Percentiles rank a stretch among this genome's conserved stretches.
phyloP scores from a whole-genome alignment of 2,888 invertebrate genomes.

The Tortrix viridana region DNA sequence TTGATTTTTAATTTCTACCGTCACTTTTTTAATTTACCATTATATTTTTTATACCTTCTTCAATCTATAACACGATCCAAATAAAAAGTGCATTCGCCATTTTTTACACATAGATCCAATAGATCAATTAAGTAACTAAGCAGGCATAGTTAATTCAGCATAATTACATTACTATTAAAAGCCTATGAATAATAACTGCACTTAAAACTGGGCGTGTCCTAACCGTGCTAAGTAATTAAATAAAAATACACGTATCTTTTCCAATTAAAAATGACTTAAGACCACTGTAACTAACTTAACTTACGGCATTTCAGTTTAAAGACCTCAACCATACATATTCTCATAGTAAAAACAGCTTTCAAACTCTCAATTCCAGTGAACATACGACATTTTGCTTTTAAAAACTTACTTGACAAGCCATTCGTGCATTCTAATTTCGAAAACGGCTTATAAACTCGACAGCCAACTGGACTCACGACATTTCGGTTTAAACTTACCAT shows the following conservation, averaged over 20 bases:
- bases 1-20: not conserved
- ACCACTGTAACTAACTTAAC: not conserved
- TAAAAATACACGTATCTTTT: constrained; percentile 27
- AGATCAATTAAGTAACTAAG: constrained; percentile 15
- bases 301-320: not conserved
- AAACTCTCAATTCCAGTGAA: not conserved
- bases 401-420: no score
- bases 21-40: not conserved
- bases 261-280: constrained; percentile 5
- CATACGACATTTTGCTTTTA: constrained; percentile 5
- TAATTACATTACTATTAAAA: constrained; percentile 33
- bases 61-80: not conserved
- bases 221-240: constrained; percentile 36
- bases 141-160: constrained; percentile 18
- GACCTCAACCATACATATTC: no score
- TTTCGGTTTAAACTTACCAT: no score
- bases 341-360: constrained; percentile 6
- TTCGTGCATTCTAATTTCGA: no score
- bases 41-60: not conserved
- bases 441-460: no score
- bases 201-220: constrained; percentile 31
- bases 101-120: not conserved
- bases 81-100: no score
- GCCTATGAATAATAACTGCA: constrained; percentile 25
- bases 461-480: no score